These are phyloP conservation scores for Lagria hirta DNA, from an alignment of 2,888 invertebrate genomes.

Conservation along the genomic window DNA sequence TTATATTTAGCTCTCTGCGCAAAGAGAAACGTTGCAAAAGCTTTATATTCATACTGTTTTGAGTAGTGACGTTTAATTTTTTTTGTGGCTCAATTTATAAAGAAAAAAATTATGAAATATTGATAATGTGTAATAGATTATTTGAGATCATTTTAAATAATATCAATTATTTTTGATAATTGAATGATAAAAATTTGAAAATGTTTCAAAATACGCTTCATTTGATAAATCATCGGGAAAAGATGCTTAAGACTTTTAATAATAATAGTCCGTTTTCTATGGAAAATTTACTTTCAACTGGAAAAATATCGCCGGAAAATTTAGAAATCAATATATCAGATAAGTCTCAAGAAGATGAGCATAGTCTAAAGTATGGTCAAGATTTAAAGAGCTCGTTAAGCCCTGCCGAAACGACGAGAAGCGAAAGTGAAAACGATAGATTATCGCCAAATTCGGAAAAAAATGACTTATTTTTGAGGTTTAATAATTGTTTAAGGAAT, in stretches of 20 bases:
- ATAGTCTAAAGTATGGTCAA: constrained; percentile 29
- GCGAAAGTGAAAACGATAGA: constrained; percentile 42
- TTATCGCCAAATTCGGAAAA: constrained; percentile 40
- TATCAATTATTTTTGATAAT: constrained; percentile 20
- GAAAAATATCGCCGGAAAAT: constrained; percentile 49
- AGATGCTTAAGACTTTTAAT: constrained; percentile 50
- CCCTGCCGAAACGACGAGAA: constrained; percentile 34
- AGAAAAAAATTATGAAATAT: too few species aligned
- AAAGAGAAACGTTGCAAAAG: constrained; percentile 25
- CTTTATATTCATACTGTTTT: constrained; percentile 17
- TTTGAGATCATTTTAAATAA: background rate
- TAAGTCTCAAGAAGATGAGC: constrained; percentile 25
- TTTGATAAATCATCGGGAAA: constrained; percentile 47
- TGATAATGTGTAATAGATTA: too few species aligned
- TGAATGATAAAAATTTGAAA: constrained; percentile 7
- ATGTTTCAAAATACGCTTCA: constrained; percentile 51
- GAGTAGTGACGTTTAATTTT: constrained; percentile 7
- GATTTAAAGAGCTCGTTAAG: constrained; percentile 29
- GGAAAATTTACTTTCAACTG: constrained; percentile 50
- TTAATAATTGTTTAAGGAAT: constrained; percentile 49
- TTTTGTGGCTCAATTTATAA: constrained; percentile 3
- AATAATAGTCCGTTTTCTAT: constrained; percentile 52
- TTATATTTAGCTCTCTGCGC: constrained; percentile 34
- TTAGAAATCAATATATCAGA: constrained; percentile 32
- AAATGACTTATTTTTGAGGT: constrained; percentile 47